Evolutionary conservation across 1,140 invertebrate species (phyloP).

Genomic region (Drosophila bocqueti): DNA sequence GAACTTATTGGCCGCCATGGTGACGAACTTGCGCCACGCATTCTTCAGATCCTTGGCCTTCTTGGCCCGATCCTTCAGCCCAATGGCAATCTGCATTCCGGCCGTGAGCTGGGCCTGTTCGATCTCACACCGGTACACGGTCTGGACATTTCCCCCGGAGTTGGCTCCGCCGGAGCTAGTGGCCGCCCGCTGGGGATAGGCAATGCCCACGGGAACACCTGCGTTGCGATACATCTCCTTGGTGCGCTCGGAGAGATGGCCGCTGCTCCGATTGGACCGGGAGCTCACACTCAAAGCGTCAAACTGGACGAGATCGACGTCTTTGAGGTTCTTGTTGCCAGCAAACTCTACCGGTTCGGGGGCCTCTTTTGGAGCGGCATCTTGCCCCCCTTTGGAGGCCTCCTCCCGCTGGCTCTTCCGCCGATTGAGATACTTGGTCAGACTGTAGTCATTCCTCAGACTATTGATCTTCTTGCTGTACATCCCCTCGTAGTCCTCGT

Average conservation of each 20-base stretch:
- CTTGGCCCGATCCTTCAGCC: constrained; percentile 79
- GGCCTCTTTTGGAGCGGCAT: constrained; percentile 22
- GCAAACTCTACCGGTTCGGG: constrained; percentile 37
- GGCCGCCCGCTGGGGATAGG: constrained; percentile 75
- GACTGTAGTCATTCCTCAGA: constrained; percentile 76
- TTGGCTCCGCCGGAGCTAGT: constrained; percentile 42
- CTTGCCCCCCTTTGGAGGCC: constrained; percentile 2
- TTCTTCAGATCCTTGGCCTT: constrained; percentile 84
- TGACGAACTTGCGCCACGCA: constrained; percentile 85
- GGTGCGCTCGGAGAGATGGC: constrained; percentile 80
- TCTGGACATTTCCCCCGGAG: constrained; percentile 63
- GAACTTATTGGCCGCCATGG: constrained; percentile 83
- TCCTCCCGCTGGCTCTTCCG: constrained; percentile 60
- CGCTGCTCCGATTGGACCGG: constrained; percentile 77
- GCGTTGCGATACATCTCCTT: constrained; percentile 83
- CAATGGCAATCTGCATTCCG: constrained; percentile 84
- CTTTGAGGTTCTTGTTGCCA: constrained; percentile 61
- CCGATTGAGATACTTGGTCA: constrained; percentile 82
- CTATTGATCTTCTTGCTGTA: constrained; percentile 79
- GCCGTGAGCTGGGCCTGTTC: constrained; percentile 75
- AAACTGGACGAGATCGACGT: constrained; percentile 74
- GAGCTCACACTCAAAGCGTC: constrained; percentile 80
- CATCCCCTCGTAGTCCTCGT: constrained; percentile 67
- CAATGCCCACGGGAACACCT: constrained; percentile 78
- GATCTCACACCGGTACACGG: constrained; percentile 83